Evolutionary conservation across 2,797 vertebrate species (phyloP).

Genomic region (Manis crassicaudata): DNA sequence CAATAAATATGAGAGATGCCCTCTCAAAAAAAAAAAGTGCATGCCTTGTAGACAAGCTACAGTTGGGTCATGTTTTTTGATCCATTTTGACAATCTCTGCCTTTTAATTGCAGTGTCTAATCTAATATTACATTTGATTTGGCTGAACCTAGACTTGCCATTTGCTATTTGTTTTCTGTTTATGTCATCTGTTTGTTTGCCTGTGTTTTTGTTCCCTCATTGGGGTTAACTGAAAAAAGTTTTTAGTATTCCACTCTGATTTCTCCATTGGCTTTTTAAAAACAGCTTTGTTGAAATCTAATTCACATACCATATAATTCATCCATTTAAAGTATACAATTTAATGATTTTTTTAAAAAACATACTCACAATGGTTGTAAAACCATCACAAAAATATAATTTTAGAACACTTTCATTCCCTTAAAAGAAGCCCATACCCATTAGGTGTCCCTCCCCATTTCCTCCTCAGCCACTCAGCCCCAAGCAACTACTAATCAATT

Average conservation of each 20-base stretch:
- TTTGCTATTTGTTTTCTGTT: background rate
- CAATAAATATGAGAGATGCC: no score
- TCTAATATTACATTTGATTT: background rate
- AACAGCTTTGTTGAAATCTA: background rate
- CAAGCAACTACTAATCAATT: background rate
- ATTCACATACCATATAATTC: background rate
- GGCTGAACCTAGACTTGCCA: background rate
- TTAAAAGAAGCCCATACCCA: background rate
- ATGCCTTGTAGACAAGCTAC: background rate
- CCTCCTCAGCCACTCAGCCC: background rate
- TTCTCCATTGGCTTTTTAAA: background rate
- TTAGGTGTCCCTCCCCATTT: background rate
- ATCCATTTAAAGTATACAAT: conserved; percentile 9
- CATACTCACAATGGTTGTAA: background rate
- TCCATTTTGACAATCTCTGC: background rate
- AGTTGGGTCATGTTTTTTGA: background rate
- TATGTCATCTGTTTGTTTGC: background rate
- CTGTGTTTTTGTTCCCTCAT: background rate
- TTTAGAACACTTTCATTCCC: background rate
- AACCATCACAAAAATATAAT: background rate
- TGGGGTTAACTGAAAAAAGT: background rate
- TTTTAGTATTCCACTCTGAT: background rate
- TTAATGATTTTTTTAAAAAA: background rate
- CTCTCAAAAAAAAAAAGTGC: no score
- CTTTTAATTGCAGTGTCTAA: background rate